phyloP scores from a whole-genome alignment of 2,888 invertebrate genomes.

The Sinohyriopsis cumingii region DNA sequence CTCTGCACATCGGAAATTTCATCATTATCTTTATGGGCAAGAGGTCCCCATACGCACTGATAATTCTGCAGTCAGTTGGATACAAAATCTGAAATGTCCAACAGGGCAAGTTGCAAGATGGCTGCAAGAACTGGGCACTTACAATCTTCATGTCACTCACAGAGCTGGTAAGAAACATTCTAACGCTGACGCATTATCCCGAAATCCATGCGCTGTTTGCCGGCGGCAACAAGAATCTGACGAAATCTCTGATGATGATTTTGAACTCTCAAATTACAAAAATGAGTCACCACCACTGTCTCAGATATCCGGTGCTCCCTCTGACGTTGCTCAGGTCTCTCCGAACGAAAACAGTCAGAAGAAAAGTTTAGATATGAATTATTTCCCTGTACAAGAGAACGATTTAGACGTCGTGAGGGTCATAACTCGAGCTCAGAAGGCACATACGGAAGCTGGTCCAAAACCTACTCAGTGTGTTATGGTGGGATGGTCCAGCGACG shows the following conservation, averaged over 20 bases:
- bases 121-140: constrained; percentile 19
- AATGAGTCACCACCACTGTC: too few species aligned
- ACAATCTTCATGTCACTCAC: constrained; percentile 15
- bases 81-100: constrained; percentile 15
- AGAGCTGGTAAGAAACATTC: constrained; percentile 16
- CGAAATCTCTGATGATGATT: neutral
- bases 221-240: too few species aligned
- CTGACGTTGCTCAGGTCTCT: too few species aligned
- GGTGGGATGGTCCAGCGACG: neutral
- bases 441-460: neutral
- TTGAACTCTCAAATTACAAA: neutral
- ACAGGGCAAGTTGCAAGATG: constrained; percentile 22
- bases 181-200: constrained; percentile 22
- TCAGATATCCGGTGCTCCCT: too few species aligned
- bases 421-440: too few species aligned
- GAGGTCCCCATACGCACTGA: constrained; percentile 20
- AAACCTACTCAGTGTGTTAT: neutral
- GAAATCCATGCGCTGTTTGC: too few species aligned
- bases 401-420: too few species aligned
- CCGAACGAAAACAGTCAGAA: too few species aligned
- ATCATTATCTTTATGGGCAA: constrained; percentile 26
- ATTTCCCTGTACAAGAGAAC: too few species aligned
- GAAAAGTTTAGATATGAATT: too few species aligned
- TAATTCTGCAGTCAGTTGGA: constrained; percentile 28
- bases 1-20: constrained; percentile 11